Percentiles rank a stretch among this genome's conserved stretches.
Conservation (phyloP, 1,140 invertebrate species). For the Pseudomyrmex dendroicus region DNA sequence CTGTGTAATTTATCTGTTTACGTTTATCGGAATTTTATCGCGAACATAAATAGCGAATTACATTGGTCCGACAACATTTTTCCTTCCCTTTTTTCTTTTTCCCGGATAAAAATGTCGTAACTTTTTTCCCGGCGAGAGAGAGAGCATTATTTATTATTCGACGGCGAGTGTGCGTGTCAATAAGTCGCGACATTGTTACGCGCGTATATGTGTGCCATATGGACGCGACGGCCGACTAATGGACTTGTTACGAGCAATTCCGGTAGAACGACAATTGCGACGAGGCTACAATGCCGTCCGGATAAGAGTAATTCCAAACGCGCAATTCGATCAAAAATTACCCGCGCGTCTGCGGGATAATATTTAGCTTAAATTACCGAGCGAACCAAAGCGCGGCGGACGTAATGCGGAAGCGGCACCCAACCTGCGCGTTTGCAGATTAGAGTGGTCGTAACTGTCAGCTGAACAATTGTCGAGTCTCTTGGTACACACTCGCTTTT, state of each 20-base stretch:
- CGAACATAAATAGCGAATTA: too few species aligned
- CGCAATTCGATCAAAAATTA: slow-evolving; percentile 74
- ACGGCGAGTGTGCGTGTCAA: background rate
- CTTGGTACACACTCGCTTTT: slow-evolving; percentile 17
- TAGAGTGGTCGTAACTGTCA: slow-evolving; percentile 41
- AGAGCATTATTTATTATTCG: too few species aligned
- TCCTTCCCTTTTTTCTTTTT: too few species aligned
- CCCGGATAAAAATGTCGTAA: too few species aligned
- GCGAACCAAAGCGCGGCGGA: background rate
- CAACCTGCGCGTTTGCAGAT: slow-evolving; percentile 60
- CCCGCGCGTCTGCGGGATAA: slow-evolving; percentile 66
- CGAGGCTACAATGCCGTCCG: slow-evolving; percentile 55
- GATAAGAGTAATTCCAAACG: slow-evolving; percentile 68
- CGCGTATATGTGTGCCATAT: slow-evolving; percentile 2
- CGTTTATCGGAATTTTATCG: too few species aligned
- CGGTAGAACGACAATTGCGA: slow-evolving; percentile 66
- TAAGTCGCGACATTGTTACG: slow-evolving; percentile 34
- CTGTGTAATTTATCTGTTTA: too few species aligned
- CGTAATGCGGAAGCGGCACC: slow-evolving; percentile 22
- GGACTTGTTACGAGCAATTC: slow-evolving; percentile 70
- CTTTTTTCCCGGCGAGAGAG: too few species aligned
- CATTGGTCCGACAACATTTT: too few species aligned
- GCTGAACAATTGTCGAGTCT: slow-evolving; percentile 38
- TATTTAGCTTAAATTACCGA: slow-evolving; percentile 71
- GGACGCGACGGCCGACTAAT: slow-evolving; percentile 64